Conservation (phyloP, 2,113 vertebrate genomes). For the Epinephelus lanceolatus region DNA sequence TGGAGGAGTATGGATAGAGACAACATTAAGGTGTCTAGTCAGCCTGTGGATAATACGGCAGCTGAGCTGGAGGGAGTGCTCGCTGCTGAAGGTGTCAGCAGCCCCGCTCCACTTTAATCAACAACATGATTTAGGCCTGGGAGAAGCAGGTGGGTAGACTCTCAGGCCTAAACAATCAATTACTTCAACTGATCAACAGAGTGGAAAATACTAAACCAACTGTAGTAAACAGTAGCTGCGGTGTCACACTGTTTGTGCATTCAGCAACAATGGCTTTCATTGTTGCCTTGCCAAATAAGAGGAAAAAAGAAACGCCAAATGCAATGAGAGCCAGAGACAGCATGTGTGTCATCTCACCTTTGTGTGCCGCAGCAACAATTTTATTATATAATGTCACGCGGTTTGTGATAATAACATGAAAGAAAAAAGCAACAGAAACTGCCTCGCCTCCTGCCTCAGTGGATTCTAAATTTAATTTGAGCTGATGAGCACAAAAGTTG, state of each 20-base stretch:
- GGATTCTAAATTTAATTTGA: conserved; percentile 66
- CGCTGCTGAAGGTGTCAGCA: conserved; percentile 53
- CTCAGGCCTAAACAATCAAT: conserved; percentile 68
- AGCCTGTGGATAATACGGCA: conserved; percentile 51
- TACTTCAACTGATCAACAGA: conserved; percentile 70
- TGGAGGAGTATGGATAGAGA: conserved; percentile 57
- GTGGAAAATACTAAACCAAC: conserved; percentile 63
- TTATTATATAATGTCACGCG: conserved; percentile 43
- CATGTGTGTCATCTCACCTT: conserved; percentile 41
- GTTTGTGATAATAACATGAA: conserved; percentile 59
- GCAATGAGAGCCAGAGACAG: conserved; percentile 16
- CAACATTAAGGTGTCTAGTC: conserved; percentile 65
- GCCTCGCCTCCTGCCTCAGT: conserved; percentile 44
- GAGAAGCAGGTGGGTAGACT: conserved; percentile 66
- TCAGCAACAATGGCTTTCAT: conserved; percentile 42
- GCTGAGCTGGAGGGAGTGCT: conserved; percentile 36
- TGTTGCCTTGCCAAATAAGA: conserved; percentile 43
- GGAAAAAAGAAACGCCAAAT: conserved; percentile 21
- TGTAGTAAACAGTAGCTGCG: conserved; percentile 48
- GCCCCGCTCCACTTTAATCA: conserved; percentile 69
- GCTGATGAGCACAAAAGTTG: conserved; percentile 65
- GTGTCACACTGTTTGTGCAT: conserved; percentile 39
- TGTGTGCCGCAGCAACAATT: conserved; percentile 28
- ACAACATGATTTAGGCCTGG: conserved; percentile 68
- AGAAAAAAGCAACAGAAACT: conserved; percentile 50